These are phyloP conservation scores for Carapus acus DNA, from an alignment of 2,797 vertebrate genomes.

Conservation along the genomic window DNA sequence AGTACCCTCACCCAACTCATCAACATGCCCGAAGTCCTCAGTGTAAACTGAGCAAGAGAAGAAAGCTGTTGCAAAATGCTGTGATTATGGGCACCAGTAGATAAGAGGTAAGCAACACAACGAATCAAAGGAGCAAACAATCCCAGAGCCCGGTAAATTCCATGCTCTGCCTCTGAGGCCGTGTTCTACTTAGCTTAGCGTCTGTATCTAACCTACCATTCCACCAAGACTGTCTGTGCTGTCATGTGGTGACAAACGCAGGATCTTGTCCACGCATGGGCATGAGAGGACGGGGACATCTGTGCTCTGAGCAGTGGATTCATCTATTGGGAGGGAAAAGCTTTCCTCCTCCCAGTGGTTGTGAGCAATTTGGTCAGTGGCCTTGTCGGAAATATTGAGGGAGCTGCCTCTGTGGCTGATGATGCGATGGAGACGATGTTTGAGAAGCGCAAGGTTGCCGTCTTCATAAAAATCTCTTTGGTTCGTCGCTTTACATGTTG, in stretches of 20 bases:
- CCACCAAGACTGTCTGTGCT: conserved; percentile 43
- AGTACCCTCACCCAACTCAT: conserved; percentile 5
- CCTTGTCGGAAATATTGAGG: conserved; percentile 51
- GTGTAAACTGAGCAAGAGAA: conserved; percentile 33
- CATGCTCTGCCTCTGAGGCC: conserved; percentile 25
- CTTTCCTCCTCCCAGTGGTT: conserved; percentile 11
- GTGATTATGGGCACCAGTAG: conserved; percentile 15
- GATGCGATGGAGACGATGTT: conserved; percentile 69
- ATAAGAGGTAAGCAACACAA: too few species aligned
- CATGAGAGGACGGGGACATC: conserved; percentile 28
- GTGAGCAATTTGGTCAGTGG: conserved; percentile 14
- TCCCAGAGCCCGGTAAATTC: conserved; percentile 4
- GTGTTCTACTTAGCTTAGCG: conserved; percentile 12
- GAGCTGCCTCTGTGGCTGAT: conserved; percentile 63
- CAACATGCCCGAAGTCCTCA: conserved; percentile 1
- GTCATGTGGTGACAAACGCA: conserved; percentile 29
- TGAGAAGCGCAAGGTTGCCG: conserved; percentile 63
- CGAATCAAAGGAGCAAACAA: conserved; percentile 15
- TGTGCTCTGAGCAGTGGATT: conserved; percentile 41
- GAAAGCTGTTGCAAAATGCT: conserved; percentile 10
- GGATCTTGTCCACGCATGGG: conserved; percentile 38
- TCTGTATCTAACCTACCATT: conserved; percentile 64
- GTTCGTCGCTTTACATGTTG: conserved; percentile 16
- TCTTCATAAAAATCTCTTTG: conserved; percentile 40
- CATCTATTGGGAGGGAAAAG: conserved; percentile 8